Conservation (phyloP, 2,888 invertebrate species). For the Lamproptera curius region DNA sequence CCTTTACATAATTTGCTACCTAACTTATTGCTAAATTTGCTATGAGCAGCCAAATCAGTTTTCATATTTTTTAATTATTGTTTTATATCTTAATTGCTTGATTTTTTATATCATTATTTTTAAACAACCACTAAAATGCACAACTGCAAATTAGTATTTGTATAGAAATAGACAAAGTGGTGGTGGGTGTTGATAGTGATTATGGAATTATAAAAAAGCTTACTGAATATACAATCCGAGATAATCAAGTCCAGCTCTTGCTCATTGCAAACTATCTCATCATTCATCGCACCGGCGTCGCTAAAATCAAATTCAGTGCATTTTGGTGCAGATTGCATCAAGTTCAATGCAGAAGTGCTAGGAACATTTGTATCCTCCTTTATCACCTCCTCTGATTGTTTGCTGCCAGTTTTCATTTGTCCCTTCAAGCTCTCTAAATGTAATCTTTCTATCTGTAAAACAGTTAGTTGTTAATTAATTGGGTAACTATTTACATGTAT, state of each 20-base stretch:
- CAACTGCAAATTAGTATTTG: neutral
- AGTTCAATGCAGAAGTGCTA: conserved; percentile 27
- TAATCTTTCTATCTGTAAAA: conserved; percentile 57
- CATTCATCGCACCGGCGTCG: conserved; percentile 25
- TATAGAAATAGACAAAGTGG: neutral
- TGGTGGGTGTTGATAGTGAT: neutral
- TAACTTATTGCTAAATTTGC: neutral
- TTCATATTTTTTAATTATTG: neutral
- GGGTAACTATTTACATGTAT: too few relatives aligned
- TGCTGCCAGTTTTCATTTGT: conserved; percentile 22
- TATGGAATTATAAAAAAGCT: conserved; percentile 27
- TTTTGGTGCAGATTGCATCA: conserved; percentile 29
- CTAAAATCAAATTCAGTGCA: too few relatives aligned
- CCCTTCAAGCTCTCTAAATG: conserved; percentile 51
- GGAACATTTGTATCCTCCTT: conserved; percentile 8
- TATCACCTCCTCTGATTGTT: conserved; percentile 1
- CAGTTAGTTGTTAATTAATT: too few relatives aligned
- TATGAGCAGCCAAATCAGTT: neutral
- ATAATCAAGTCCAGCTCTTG: conserved; percentile 46
- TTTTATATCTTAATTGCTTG: neutral
- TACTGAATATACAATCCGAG: conserved; percentile 39
- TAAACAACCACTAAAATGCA: neutral
- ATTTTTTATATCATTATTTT: neutral
- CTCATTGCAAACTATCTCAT: conserved; percentile 38
- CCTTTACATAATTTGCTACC: too few relatives aligned